Conservation (phyloP, 2,797 vertebrate species). For the Pampus argenteus region DNA sequence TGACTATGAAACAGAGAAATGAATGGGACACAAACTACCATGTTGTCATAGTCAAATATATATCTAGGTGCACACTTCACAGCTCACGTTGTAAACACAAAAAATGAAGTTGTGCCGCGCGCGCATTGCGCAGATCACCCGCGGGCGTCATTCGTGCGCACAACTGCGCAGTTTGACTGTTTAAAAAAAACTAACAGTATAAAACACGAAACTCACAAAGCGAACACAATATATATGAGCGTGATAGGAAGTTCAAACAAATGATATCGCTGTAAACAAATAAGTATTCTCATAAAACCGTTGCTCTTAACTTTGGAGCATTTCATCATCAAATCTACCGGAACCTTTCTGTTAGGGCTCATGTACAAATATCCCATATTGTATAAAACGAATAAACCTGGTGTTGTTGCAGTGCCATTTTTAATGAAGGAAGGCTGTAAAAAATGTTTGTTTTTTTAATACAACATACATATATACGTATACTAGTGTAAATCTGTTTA, state of each 20-base stretch:
- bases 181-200: background rate
- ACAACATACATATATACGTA: rapidly evolving
- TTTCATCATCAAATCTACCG: conserved; percentile 51
- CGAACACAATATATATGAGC: rapidly evolving
- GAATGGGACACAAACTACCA: background rate
- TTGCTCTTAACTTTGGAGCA: conserved; percentile 10
- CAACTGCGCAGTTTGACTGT: conserved; percentile 42
- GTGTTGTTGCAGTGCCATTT: rapidly evolving
- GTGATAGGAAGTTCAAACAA: rapidly evolving
- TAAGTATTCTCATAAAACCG: background rate
- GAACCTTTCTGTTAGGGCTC: conserved; percentile 30
- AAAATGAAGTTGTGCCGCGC: conserved; percentile 52
- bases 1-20: background rate
- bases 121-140: conserved; percentile 20
- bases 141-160: conserved; percentile 51
- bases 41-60: background rate
- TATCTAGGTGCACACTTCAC: background rate
- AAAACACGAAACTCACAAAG: background rate
- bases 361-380: background rate
- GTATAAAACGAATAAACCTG: conserved; percentile 16
- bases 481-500: rapidly evolving
- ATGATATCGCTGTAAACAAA: rapidly evolving
- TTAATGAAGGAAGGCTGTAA: rapidly evolving
- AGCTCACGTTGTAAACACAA: conserved; percentile 47
- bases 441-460: rapidly evolving